A percentile compares a stretch with the other conserved stretches of the same genome.
These are phyloP conservation scores for Chrysochloris asiatica DNA, from an alignment of 2,113 vertebrate species.

Conservation along the genomic window DNA sequence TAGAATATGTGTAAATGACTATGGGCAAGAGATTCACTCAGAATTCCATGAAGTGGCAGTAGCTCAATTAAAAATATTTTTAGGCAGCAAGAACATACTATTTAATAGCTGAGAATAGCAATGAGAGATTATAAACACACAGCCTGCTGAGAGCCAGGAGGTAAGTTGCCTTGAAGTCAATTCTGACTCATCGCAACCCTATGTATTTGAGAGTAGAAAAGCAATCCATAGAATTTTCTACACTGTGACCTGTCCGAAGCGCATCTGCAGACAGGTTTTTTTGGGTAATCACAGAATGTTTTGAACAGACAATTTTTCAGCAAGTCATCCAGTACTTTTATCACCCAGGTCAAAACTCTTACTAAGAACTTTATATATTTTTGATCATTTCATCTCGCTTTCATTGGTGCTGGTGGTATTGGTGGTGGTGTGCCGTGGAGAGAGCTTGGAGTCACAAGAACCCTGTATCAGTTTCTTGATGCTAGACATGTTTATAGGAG, in stretches of 20 bases:
- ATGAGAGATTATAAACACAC: neutral
- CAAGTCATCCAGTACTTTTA: neutral
- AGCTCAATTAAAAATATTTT: neutral
- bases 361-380: neutral
- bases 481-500: too few relatives aligned
- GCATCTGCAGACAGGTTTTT: neutral
- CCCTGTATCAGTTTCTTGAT: too few relatives aligned
- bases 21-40: neutral
- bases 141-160: neutral
- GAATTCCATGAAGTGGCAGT: neutral
- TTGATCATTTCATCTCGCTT: neutral
- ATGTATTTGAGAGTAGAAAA: neutral
- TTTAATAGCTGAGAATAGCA: neutral
- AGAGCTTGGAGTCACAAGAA: too few relatives aligned
- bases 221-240: neutral
- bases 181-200: neutral
- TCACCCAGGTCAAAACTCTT: neutral
- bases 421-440: too few relatives aligned
- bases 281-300: neutral
- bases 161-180: neutral
- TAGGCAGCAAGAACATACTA: neutral
- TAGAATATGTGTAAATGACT: too few relatives aligned
- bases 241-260: neutral
- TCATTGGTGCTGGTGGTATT: too few relatives aligned
- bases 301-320: neutral